These are phyloP conservation scores for Cerceris rybyensis DNA, from an alignment of 2,888 invertebrate genomes.

Conservation along the genomic window DNA sequence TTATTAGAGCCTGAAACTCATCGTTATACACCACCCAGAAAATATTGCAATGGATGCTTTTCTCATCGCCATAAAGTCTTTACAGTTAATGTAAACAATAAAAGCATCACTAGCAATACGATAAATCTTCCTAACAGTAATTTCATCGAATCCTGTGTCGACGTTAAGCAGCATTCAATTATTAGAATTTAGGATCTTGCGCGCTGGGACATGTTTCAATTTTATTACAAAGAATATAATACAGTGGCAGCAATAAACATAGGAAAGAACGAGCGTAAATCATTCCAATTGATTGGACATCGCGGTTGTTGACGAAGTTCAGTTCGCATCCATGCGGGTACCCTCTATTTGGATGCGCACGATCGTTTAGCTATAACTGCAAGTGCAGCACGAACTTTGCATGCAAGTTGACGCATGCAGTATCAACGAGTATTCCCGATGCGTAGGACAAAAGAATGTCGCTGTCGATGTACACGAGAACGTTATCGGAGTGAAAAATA, in stretches of 20 bases:
- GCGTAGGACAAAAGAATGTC: slow-evolving; percentile 54
- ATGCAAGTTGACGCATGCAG: slow-evolving; percentile 5
- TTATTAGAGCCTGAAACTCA: too few relatives aligned
- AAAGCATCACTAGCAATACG: background rate
- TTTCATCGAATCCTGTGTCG: background rate
- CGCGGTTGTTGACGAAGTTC: slow-evolving; percentile 16
- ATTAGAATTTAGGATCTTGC: background rate
- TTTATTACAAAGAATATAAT: background rate
- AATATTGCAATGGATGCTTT: too few relatives aligned
- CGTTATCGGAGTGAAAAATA: slow-evolving; percentile 42
- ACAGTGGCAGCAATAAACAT: slow-evolving; percentile 31
- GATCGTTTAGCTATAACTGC: slow-evolving; percentile 35
- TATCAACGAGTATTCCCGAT: slow-evolving; percentile 4
- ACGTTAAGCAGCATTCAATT: background rate
- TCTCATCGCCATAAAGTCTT: too few relatives aligned
- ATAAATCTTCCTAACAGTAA: background rate
- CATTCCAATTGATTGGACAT: slow-evolving; percentile 43
- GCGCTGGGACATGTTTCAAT: background rate
- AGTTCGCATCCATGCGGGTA: slow-evolving; percentile 48
- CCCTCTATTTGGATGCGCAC: slow-evolving; percentile 58
- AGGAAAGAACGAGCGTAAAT: slow-evolving; percentile 54
- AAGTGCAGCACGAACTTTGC: background rate
- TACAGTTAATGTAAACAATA: too few relatives aligned
- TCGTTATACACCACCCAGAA: too few relatives aligned
- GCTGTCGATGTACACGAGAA: slow-evolving; percentile 65